These are phyloP conservation scores for Percopsis transmontana DNA, from an alignment of 2,113 vertebrate species.

Conservation along the genomic window DNA sequence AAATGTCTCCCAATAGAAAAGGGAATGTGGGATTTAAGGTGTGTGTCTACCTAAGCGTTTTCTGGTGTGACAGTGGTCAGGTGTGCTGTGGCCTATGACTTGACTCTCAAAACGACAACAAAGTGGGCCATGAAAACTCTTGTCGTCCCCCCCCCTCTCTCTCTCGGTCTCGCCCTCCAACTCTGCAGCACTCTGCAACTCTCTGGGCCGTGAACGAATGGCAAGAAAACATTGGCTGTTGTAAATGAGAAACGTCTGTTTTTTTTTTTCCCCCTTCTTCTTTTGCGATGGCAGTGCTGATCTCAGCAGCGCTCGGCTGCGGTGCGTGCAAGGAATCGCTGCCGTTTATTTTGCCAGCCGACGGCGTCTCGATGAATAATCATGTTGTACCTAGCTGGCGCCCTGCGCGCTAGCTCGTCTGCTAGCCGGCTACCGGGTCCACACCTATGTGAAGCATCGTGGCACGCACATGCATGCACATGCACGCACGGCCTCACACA, in stretches of 20 bases:
- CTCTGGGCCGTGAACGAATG: conserved; percentile 66
- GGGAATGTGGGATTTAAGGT: not conserved
- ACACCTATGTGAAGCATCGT: conserved; percentile 1
- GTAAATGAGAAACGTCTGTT: conserved; percentile 66
- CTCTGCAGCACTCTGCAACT: conserved; percentile 34
- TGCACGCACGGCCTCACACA: not conserved
- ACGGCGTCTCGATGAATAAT: conserved; percentile 58
- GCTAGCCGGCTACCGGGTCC: not conserved
- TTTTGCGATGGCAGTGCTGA: conserved; percentile 50
- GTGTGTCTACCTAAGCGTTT: conserved; percentile 6
- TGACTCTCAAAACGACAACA: conserved; percentile 52
- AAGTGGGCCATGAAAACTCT: conserved; percentile 62
- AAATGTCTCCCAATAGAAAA: not conserved
- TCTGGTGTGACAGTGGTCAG: conserved; percentile 32
- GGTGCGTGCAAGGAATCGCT: conserved; percentile 58
- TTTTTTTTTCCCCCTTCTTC: conserved; percentile 2
- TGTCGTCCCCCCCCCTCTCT: not conserved
- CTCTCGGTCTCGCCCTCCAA: conserved; percentile 12
- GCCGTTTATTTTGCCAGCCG: conserved; percentile 54
- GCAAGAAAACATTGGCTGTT: conserved; percentile 53
- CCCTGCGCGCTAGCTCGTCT: conserved; percentile 40
- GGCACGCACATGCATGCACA: conserved; percentile 2
- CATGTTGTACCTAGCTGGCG: conserved; percentile 30
- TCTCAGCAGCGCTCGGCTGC: conserved; percentile 53
- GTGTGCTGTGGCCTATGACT: conserved; percentile 48